Evolutionary conservation across 2,797 vertebrate species (phyloP).

Genomic region (Lepilemur septentrionalis): DNA sequence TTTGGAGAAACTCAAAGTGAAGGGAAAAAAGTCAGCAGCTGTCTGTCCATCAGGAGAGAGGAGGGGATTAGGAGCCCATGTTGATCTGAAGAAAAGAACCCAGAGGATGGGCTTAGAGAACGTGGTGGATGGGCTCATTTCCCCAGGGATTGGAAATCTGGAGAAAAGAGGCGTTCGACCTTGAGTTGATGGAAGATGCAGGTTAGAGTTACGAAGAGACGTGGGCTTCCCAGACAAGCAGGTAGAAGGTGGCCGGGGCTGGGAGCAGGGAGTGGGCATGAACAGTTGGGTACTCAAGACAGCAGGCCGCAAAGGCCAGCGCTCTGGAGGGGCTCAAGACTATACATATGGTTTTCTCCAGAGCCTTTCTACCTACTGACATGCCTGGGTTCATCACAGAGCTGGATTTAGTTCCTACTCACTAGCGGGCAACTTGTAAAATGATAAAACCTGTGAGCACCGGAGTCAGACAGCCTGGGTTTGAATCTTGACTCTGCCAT

Average conservation of each 20-base stretch:
- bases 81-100: not conserved
- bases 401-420: not conserved
- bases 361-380: not conserved
- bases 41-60: not conserved
- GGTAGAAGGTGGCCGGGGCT: not conserved
- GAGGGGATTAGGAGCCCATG: not conserved
- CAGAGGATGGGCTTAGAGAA: not conserved
- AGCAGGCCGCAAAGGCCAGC: not conserved
- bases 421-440: not conserved
- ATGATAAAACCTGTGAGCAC: not conserved
- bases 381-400: not conserved
- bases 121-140: not conserved
- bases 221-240: not conserved
- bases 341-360: too few relatives aligned
- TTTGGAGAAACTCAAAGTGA: not conserved
- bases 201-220: not conserved
- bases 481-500: not conserved
- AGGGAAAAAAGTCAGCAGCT: not conserved
- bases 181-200: not conserved
- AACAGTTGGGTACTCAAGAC: not conserved
- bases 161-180: not conserved
- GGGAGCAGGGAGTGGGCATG: not conserved
- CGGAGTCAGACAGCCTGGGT: not conserved
- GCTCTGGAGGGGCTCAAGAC: not conserved
- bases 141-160: not conserved